Evolutionary conservation across 2,113 vertebrate genomes (phyloP), one percentile per base, ranked within the genome.

Genomic region (Carollia perspicillata): DNA sequence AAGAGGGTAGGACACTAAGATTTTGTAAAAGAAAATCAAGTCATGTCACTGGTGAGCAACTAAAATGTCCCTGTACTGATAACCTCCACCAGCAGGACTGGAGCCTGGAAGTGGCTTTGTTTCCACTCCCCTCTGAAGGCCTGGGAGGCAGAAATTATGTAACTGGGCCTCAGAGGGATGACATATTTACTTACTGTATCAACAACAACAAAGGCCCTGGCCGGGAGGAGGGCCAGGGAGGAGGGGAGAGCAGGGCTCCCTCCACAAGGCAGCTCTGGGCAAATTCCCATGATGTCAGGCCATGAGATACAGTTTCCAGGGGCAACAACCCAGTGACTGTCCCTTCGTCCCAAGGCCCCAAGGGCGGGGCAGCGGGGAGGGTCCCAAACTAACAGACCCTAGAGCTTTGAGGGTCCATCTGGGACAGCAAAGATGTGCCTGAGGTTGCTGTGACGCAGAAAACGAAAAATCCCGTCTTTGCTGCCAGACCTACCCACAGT

Each of bases 281-380:
- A 71, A 58, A 89, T 95, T 97, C 94, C 95, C 95, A 97, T 87
- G 84, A 92, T 88, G 94, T 95, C 96, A 97, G 71, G 66, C 72
- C 80, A 9, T 22, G 3, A 53, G 60, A 60, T 80, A 79, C 22
- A 8, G 89, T 97, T 40, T 95, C 96, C 94, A 93, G n/a, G 95
- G 87, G 77, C 84, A 90, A 97, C 84, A 18, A 14, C 37, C 88
- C 79, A 26, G 2, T 16, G 12, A 71, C 78, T 33, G 72, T n/a
- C 95, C 79, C 71, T 58, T 51, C 23, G 72, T n/a, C 95, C 79
- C 75, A 42, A 88, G 92, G 44, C 23, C 66, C 84, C 35, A 22
- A 58, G 58, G 44, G 65, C 30, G 8, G 40, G 13, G 63, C 20
- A 4, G 13, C 12, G 10, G 26, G 51, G 8, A 53, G 26, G 14